Base-by-base conservation (phyloP, 2,888 invertebrate genomes). In the Lycophotia porphyrea region DNA sequence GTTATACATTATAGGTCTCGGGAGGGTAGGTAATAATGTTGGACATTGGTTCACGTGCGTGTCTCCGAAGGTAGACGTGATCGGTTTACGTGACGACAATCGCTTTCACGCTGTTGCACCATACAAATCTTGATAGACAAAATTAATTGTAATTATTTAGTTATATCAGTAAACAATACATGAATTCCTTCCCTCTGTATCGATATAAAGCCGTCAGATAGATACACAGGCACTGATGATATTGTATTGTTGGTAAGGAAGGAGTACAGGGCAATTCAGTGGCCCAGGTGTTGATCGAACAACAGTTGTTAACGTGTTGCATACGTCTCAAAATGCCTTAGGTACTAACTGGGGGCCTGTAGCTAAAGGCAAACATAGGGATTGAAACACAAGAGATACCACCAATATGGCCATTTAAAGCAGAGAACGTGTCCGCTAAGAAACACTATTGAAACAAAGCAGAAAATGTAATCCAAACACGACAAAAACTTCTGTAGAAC, bases 51-150 rank as follows among this genome's bases (percentile, higher is more conserved):
- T n/a, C n/a, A 86, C 90, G 88, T 88, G 71, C 76, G 55, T 78
- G 65, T 47, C 73, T 75, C 85, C 81, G 18, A 60, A 66, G 67
- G 67, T 47, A 79, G 65, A 88, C 91, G 92, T 92, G 92, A 91
- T 76, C 84, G 52, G 89, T 74, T 74, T 87, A 36, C 68, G 39
- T 65, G 77, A 78, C 58, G 81, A 78, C 31, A 58, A 39, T 61
- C 15, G 31, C 49, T 70, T 68, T 65, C 64, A 42, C 18, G 42
- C 42, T 42, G 42, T 42, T 42, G 8, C 42, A 42, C 15, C 42
- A 9, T 42, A 42, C 42, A 42, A 39, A 39, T 42, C 15, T 42
- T 42, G 42, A 42, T 9, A 15, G 42, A 15, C 15, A 42, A 42
- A 42, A 42, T 39, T 0, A 11, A 11, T 39, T 39, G 11, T 9